These are phyloP conservation scores for Hucho hucho DNA, from an alignment of 2,113 vertebrate species.

Conservation along the genomic window DNA sequence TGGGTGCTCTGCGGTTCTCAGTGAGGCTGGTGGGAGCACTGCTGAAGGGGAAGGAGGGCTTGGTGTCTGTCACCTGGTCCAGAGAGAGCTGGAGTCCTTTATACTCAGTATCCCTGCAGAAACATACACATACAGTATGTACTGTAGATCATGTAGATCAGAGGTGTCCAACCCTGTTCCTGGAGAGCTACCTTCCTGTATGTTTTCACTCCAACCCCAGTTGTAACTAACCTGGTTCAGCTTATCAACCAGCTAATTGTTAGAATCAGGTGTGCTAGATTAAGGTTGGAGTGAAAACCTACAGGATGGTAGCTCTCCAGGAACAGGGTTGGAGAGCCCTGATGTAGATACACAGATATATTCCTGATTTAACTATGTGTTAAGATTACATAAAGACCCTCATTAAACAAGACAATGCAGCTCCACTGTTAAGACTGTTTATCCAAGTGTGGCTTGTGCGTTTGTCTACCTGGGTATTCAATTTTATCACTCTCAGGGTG, in stretches of 20 bases:
- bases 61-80: slow-evolving; percentile 89
- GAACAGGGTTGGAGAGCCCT: no score
- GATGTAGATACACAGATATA: no score
- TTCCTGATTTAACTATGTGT: not conserved
- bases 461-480: slow-evolving; percentile 34
- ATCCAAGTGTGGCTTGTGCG: slow-evolving; percentile 29
- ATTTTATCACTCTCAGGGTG: slow-evolving; percentile 33
- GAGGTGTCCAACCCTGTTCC: no score
- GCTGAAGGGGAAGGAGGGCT: slow-evolving; percentile 82
- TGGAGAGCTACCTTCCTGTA: no score
- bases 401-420: not conserved
- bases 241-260: no score
- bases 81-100: slow-evolving; percentile 95
- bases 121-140: slow-evolving; percentile 67
- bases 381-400: not conserved
- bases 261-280: no score
- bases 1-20: slow-evolving; percentile 83
- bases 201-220: no score
- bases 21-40: slow-evolving; percentile 73
- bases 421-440: slow-evolving; percentile 9
- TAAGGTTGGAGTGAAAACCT: no score
- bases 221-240: no score
- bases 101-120: slow-evolving; percentile 91
- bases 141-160: slow-evolving; percentile 30
- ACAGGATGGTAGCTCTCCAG: no score